Conservation (phyloP, 2,888 invertebrate species). For the Scaptomyza parva region DNA sequence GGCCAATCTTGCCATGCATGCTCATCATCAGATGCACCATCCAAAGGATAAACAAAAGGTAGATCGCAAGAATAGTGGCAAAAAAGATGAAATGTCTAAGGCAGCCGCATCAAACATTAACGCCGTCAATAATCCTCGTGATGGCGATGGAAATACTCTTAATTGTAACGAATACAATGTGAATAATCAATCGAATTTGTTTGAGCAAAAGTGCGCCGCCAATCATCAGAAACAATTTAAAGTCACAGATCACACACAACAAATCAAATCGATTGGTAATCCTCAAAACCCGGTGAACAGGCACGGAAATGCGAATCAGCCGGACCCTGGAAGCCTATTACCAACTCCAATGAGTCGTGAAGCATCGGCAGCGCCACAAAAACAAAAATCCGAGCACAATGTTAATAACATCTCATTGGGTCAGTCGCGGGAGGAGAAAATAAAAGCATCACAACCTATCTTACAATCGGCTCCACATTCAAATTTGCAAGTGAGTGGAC, state of each 20-base stretch:
- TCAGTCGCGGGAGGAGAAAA: conserved; percentile 63
- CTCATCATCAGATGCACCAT: conserved; percentile 83
- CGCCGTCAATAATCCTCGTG: conserved; percentile 39
- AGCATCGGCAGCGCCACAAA: conserved; percentile 46
- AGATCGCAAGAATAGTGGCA: conserved; percentile 77
- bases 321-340: conserved; percentile 52
- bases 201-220: conserved; percentile 62
- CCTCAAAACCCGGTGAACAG: conserved; percentile 58
- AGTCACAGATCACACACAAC: conserved; percentile 64
- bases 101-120: conserved; percentile 27
- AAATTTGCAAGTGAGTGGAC: conserved; percentile 73
- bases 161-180: conserved; percentile 67
- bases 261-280: conserved; percentile 65
- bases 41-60: conserved; percentile 81
- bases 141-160: conserved; percentile 50
- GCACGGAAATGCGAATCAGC: conserved; percentile 48
- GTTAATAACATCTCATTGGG: conserved; percentile 55
- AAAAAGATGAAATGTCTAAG: conserved; percentile 81
- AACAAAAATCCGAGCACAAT: conserved; percentile 69
- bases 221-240: conserved; percentile 65
- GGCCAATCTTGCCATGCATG: conserved; percentile 82
- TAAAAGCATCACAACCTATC: conserved; percentile 58
- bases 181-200: conserved; percentile 62
- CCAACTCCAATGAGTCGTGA: conserved; percentile 52
- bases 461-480: conserved; percentile 42